Evolutionary conservation across 2,888 invertebrate genomes (phyloP).

Genomic region (Pollenia labialis): DNA sequence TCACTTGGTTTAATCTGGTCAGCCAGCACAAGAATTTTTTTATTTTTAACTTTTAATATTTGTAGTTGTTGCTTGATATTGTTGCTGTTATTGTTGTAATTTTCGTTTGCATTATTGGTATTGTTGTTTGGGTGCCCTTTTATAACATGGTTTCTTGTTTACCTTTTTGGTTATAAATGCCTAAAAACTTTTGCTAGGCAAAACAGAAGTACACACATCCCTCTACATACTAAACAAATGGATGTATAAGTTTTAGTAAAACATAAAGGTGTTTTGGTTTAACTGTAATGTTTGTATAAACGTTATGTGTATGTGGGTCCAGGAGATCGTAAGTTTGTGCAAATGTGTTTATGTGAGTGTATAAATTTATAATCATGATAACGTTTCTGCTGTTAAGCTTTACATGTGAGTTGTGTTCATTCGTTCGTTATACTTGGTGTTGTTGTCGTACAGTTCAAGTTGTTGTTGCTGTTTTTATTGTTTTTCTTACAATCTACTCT

Average conservation of each 20-base stretch:
- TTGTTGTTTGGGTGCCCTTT: conserved; percentile 27
- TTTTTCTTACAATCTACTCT: conserved; percentile 12
- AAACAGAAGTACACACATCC: conserved; percentile 2
- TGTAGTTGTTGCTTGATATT: neutral
- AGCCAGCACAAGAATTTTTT: conserved; percentile 52
- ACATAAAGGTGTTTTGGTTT: neutral
- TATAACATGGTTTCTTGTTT: conserved; percentile 52
- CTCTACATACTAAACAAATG: neutral
- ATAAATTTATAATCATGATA: conserved; percentile 72
- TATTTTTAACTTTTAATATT: conserved; percentile 33
- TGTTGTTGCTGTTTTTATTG: conserved; percentile 6
- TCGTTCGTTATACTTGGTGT: conserved; percentile 51
- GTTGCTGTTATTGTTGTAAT: conserved; percentile 7
- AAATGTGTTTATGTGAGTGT: conserved; percentile 20
- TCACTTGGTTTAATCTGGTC: conserved; percentile 73
- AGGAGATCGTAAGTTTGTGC: conserved; percentile 10
- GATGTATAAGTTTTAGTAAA: neutral
- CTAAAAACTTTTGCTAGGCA: conserved; percentile 53
- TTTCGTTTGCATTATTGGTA: conserved; percentile 6
- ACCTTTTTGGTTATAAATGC: conserved; percentile 55
- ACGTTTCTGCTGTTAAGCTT: conserved; percentile 71
- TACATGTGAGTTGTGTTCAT: conserved; percentile 69
- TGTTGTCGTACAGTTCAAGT: conserved; percentile 19
- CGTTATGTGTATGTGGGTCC: neutral
- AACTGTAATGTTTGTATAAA: neutral